Evolutionary conservation across 2,113 vertebrate genomes (phyloP).

Genomic region (Scortum barcoo): DNA sequence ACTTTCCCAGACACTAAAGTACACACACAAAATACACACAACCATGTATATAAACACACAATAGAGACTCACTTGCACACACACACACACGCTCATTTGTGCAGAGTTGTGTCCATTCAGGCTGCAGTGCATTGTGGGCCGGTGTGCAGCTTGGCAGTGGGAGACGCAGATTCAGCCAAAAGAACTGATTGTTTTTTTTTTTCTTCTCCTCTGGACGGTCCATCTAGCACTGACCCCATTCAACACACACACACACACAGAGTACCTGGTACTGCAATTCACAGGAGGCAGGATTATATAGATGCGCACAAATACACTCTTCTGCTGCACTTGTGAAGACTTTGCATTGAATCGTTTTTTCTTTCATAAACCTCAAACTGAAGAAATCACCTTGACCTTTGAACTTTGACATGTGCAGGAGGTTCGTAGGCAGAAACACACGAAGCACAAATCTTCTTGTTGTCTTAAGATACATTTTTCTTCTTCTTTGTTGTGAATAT

Average conservation of each 20-base stretch:
- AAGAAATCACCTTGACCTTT: neutral
- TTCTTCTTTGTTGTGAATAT: too few species aligned
- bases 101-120: conserved; percentile 59
- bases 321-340: neutral
- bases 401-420: neutral
- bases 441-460: too few species aligned
- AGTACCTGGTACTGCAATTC: conserved; percentile 27
- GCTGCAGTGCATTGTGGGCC: conserved; percentile 70
- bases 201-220: conserved; percentile 30
- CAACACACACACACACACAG: conserved; percentile 30
- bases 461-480: too few species aligned
- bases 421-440: too few species aligned
- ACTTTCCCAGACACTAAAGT: conserved; percentile 52
- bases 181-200: conserved; percentile 70
- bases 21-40: conserved; percentile 12
- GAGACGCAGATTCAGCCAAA: conserved; percentile 58
- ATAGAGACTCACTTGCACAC: conserved; percentile 30
- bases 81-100: conserved; percentile 10
- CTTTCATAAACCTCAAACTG: neutral
- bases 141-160: conserved; percentile 63
- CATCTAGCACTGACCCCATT: conserved; percentile 31
- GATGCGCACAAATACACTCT: neutral
- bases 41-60: conserved; percentile 19
- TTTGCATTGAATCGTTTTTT: neutral
- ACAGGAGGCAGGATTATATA: conserved; percentile 13